Conservation (phyloP, 2,113 vertebrate genomes). For the Nannospalax galili region DNA sequence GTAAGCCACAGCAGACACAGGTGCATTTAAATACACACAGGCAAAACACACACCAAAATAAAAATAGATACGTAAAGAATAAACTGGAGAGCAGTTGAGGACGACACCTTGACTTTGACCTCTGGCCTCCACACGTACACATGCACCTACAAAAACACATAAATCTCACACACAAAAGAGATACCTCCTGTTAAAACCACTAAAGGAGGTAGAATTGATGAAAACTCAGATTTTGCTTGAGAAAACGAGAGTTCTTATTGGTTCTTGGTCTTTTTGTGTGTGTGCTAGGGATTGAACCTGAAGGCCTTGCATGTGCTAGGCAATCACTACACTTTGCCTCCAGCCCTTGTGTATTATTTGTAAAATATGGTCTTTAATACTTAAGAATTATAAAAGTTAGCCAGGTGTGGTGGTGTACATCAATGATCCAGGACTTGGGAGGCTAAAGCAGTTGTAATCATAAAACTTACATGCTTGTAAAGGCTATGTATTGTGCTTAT, state of each 20-base stretch:
- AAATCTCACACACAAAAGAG: not conserved
- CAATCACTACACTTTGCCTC: not conserved
- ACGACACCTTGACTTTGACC: not conserved
- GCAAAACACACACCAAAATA: too few species aligned
- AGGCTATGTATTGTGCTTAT: not conserved
- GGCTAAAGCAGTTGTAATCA: not conserved
- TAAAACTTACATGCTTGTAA: not conserved
- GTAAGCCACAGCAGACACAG: too few species aligned
- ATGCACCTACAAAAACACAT: not conserved
- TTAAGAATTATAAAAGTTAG: not conserved
- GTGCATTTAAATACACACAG: too few species aligned
- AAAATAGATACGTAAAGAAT: not conserved
- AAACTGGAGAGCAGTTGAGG: not conserved
- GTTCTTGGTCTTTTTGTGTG: not conserved
- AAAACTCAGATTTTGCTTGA: conserved; percentile 19
- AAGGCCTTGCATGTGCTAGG: not conserved
- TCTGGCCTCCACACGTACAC: not conserved
- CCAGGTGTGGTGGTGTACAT: not conserved
- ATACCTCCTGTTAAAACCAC: not conserved
- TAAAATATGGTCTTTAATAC: conserved; percentile 15
- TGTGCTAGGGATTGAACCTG: not conserved
- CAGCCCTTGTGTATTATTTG: not conserved
- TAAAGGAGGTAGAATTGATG: not conserved
- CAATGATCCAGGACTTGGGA: not conserved
- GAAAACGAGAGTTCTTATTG: not conserved